Conservation (phyloP, 2,113 vertebrate genomes). For the Castor canadensis region DNA sequence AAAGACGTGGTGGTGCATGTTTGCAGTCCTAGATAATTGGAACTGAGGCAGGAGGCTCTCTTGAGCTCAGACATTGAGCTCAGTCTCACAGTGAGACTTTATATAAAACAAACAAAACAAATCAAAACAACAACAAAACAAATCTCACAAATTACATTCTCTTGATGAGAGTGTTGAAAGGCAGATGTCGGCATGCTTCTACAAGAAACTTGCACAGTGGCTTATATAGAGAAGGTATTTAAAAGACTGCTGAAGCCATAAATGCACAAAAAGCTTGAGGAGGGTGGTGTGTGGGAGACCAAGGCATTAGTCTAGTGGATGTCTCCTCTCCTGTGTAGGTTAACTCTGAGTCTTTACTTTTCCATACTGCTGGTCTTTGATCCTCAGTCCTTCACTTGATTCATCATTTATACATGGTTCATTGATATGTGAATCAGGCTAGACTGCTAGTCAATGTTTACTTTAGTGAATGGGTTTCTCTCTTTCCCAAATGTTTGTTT, state of each 20-base stretch:
- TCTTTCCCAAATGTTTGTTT: conserved; percentile 52
- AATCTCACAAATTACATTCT: neutral
- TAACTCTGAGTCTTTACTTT: conserved; percentile 24
- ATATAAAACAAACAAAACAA: neutral
- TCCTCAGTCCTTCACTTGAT: conserved; percentile 42
- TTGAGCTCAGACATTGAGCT: neutral
- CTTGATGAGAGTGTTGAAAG: neutral
- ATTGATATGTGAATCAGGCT: conserved; percentile 42
- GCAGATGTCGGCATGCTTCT: neutral
- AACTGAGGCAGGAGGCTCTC: neutral
- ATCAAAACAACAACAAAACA: neutral
- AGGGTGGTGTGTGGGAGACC: neutral
- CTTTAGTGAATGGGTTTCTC: neutral
- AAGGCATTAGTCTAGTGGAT: neutral
- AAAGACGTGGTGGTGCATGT: neutral
- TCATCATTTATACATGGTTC: conserved; percentile 69
- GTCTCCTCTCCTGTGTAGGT: neutral
- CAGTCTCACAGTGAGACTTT: neutral
- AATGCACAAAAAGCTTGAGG: neutral
- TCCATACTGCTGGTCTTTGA: conserved; percentile 29
- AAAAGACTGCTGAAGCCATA: neutral
- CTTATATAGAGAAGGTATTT: neutral
- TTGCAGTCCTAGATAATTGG: neutral
- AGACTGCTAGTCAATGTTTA: conserved; percentile 65
- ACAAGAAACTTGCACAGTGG: neutral